Percentiles rank a stretch among this genome's conserved stretches.
Evolutionary conservation across 2,888 invertebrate genomes (phyloP).

Genomic region (Trichogramma dendrolimi): DNA sequence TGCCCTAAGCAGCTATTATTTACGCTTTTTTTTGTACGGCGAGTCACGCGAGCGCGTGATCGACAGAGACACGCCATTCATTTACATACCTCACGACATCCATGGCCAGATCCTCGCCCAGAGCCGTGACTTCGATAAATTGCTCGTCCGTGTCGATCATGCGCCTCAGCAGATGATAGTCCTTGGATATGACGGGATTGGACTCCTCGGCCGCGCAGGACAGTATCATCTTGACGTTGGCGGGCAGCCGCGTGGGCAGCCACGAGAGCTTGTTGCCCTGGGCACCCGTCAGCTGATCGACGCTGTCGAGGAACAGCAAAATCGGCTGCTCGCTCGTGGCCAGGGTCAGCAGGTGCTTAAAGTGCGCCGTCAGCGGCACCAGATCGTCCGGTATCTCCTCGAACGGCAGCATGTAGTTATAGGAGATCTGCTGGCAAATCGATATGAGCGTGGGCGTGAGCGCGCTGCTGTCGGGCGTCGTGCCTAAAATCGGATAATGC

Average conservation of each 20-base stretch:
- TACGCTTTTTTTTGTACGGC: no score
- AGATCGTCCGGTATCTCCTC: constrained; percentile 94
- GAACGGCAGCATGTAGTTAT: constrained; percentile 85
- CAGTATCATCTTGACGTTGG: constrained; percentile 86
- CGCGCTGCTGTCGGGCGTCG: constrained; percentile 94
- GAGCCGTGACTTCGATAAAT: constrained; percentile 82
- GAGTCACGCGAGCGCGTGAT: no score
- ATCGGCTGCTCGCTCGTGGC: constrained; percentile 81
- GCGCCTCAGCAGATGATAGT: constrained; percentile 77
- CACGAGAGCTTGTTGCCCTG: constrained; percentile 94
- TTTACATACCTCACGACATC: constrained; percentile 65
- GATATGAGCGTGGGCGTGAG: constrained; percentile 90
- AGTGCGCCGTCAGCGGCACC: constrained; percentile 91
- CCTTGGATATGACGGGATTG: constrained; percentile 81
- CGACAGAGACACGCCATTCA: not conserved
- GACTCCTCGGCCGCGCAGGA: constrained; percentile 85
- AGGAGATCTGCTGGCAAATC: constrained; percentile 91
- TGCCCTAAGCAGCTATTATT: no score
- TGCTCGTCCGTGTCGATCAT: constrained; percentile 87
- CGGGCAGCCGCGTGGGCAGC: constrained; percentile 87
- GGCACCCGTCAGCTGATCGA: constrained; percentile 92
- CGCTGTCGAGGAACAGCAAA: constrained; percentile 88
- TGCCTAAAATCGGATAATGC: constrained; percentile 91
- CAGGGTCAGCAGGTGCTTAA: constrained; percentile 85
- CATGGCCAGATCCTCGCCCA: constrained; percentile 91